A percentile compares a stretch with the other conserved stretches of the same genome.
phyloP scores from a whole-genome alignment of 2,113 vertebrate species.

The Melanerpes aurifrons region DNA sequence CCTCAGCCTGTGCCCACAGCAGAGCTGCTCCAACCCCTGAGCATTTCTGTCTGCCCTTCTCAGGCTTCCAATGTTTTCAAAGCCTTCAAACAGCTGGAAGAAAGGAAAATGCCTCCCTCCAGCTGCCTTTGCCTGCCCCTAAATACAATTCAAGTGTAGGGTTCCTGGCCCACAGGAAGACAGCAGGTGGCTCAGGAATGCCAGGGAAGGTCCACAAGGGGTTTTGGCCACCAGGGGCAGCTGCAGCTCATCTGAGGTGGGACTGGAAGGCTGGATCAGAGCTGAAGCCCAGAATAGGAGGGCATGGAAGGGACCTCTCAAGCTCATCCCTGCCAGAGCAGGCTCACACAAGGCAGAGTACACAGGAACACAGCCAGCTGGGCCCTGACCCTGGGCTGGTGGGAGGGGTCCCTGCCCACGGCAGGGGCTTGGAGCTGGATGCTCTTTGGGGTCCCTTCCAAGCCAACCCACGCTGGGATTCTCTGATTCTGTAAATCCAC shows the following conservation, averaged over 20 bases:
- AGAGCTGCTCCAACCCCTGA: too few relatives aligned
- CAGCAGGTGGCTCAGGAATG: background rate
- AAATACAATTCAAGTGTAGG: background rate
- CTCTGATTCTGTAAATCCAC: background rate
- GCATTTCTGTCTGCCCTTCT: background rate
- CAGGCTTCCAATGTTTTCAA: background rate
- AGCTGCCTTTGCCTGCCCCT: background rate
- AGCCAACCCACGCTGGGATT: too few relatives aligned
- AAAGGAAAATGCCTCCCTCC: background rate
- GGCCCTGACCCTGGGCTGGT: too few relatives aligned
- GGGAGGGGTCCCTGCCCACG: too few relatives aligned
- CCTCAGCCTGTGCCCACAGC: too few relatives aligned
- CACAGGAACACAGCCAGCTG: too few relatives aligned
- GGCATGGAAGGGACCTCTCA: too few relatives aligned
- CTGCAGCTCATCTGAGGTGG: background rate
- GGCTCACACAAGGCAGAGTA: too few relatives aligned
- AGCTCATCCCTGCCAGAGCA: too few relatives aligned
- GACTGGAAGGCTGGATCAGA: background rate
- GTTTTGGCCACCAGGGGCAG: background rate
- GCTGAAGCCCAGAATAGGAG: background rate
- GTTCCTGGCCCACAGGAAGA: background rate
- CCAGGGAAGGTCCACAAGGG: background rate
- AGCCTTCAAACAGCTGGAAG: constrained; percentile 8
- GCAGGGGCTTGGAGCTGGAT: too few relatives aligned
- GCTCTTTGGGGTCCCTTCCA: too few relatives aligned